These are phyloP conservation scores for Lasius fuliginosus DNA, from an alignment of 2,888 invertebrate genomes.

Conservation along the genomic window DNA sequence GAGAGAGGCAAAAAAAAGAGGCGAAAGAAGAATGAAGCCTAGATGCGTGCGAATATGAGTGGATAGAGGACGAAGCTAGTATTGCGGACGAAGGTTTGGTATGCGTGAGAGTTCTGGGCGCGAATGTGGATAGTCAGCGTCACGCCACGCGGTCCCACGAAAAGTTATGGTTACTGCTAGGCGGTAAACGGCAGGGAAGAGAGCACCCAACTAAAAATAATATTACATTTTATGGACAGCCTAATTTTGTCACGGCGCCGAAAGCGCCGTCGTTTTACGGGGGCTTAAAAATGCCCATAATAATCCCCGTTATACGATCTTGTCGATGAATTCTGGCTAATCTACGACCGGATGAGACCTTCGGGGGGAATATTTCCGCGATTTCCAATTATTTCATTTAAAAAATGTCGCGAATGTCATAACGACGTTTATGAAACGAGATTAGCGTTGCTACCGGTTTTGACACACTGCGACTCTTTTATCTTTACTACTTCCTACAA, in stretches of 20 bases:
- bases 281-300: slow-evolving; percentile 67
- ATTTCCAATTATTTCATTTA: slow-evolving; percentile 70
- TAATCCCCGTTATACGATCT: slow-evolving; percentile 76
- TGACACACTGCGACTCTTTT: neutral
- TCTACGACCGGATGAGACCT: slow-evolving; percentile 82
- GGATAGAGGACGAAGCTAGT: slow-evolving; percentile 75
- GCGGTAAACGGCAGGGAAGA: slow-evolving; percentile 70
- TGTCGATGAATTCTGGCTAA: slow-evolving; percentile 68
- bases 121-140: slow-evolving; percentile 82
- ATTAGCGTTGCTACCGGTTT: slow-evolving; percentile 32
- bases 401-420: neutral
- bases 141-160: slow-evolving; percentile 82
- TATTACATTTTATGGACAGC: slow-evolving; percentile 81
- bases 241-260: slow-evolving; percentile 80
- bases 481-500: neutral
- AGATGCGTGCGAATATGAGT: slow-evolving; percentile 66
- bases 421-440: neutral
- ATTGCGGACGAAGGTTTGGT: slow-evolving; percentile 76
- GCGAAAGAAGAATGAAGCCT: slow-evolving; percentile 56
- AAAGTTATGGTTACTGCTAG: slow-evolving; percentile 84
- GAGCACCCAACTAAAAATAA: slow-evolving; percentile 83
- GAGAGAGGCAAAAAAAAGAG: slow-evolving; percentile 58
- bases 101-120: slow-evolving; percentile 79
- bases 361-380: slow-evolving; percentile 75
- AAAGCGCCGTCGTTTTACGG: slow-evolving; percentile 55